Base-by-base conservation (phyloP, 2,888 invertebrate genomes). In the Yponomeuta cagnagella region DNA sequence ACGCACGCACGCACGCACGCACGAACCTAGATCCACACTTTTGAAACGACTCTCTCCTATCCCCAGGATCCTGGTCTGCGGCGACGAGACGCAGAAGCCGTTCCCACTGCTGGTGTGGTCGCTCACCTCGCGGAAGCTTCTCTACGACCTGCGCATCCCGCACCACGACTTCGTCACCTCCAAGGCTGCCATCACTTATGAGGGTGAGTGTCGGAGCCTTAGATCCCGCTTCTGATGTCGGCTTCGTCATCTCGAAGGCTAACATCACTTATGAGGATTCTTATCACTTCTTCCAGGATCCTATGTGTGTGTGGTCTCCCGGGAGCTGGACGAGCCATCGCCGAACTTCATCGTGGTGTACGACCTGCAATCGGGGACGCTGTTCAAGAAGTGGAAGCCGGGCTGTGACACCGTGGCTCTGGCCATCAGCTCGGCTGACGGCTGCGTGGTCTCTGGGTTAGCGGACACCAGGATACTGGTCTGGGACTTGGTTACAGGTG, bases 381-480 rank as follows among this genome's bases (percentile, higher is more conserved):
- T 97, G 76, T 97, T 97, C 90, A 97, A 97, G 88, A 97, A 97
- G 87, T 97, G 97, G 96, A 97, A 97, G 88, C 97, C 97, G 1
- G 95, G 95, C 43, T 95, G 95, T 75, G 96, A 96, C 86, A 96
- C 96, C 2, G 96, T 95, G 6, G 95, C 97, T n/a, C 90, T 97
- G 76, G 96, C 96, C 76, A 97, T 97, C 85, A 96, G 97, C 79
- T 96, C 97, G 31, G 94, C 94, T 73, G 96, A 96, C 78, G 95
- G 96, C 73, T 96, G 96, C 83, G 97, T 97, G 48, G 95, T 97
- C 70, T 96, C 96, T 33, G 97, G 96, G 0, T 92, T 97, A 10
- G 96, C 96, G 75, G 97, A 97, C 81, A 95, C 96, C 37, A 94
- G 96, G 81, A 95, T 97, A 74, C 88, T 97, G 71, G 96, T 97